Evolutionary conservation across 2,113 vertebrate genomes (phyloP).

Genomic region (Dolichotis patagonum): DNA sequence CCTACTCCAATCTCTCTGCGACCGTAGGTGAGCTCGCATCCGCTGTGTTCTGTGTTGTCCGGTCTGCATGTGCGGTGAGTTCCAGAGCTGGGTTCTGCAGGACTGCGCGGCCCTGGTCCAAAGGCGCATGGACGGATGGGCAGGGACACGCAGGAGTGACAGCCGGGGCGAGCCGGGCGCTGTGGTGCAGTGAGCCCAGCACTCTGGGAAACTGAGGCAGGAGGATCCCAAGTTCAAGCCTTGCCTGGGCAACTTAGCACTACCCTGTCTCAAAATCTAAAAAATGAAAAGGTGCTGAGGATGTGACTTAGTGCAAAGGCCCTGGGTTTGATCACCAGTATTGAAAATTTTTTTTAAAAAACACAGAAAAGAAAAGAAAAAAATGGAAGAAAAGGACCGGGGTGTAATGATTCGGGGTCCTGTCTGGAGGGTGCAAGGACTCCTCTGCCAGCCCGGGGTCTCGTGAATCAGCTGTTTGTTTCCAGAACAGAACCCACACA

Average conservation of each 20-base stretch:
- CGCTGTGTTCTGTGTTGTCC: constrained; percentile 65
- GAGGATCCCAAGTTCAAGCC: background rate
- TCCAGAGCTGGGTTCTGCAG: background rate
- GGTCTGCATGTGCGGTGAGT: background rate
- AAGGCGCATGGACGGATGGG: accelerated
- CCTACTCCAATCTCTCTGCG: constrained; percentile 98
- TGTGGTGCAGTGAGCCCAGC: too few species aligned
- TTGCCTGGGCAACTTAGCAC: background rate
- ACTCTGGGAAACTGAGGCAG: background rate
- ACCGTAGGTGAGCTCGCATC: constrained; percentile 95
- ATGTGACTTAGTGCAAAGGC: background rate
- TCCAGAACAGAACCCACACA: background rate
- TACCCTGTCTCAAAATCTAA: background rate
- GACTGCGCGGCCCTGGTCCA: accelerated
- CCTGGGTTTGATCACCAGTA: background rate
- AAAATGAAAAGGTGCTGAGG: background rate
- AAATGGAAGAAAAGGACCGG: background rate
- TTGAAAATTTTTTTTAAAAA: background rate
- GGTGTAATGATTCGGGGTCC: background rate
- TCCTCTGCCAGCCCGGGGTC: accelerated
- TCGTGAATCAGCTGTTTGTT: background rate
- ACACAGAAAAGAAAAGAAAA: background rate
- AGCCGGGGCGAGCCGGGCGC: background rate
- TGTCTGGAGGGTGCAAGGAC: background rate
- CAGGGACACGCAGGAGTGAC: background rate